Evolutionary conservation across 2,888 invertebrate genomes (phyloP).

Genomic region (Epistrophe eligans): DNA sequence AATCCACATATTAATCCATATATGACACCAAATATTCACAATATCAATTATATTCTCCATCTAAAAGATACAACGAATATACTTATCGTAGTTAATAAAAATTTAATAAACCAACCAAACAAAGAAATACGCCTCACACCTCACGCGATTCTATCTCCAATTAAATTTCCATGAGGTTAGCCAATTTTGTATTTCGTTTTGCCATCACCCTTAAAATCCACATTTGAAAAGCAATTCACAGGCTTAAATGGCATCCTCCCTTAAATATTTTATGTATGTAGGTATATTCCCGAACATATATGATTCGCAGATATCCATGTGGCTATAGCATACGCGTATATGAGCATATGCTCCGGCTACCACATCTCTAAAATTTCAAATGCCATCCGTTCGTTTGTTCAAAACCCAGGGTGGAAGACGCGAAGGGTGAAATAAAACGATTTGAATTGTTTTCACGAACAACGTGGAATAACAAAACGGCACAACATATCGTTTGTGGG

Average conservation of each 20-base stretch:
- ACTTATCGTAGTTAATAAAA: conserved; percentile 68
- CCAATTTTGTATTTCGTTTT: conserved; percentile 50
- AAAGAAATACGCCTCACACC: not conserved
- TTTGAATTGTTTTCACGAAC: conserved; percentile 66
- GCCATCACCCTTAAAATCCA: conserved; percentile 43
- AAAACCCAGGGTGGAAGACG: not conserved
- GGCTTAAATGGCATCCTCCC: conserved; percentile 59
- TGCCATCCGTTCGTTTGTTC: conserved; percentile 50
- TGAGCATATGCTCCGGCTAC: conserved; percentile 24
- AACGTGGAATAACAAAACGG: conserved; percentile 65
- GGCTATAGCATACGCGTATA: not conserved
- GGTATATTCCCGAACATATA: conserved; percentile 39
- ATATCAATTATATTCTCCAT: not conserved
- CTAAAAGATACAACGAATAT: conserved; percentile 41
- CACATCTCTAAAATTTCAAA: conserved; percentile 59
- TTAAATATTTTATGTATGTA: conserved; percentile 65
- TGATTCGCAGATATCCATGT: conserved; percentile 6
- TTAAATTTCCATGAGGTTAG: conserved; percentile 72
- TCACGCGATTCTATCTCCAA: conserved; percentile 37
- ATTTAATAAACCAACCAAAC: conserved; percentile 53
- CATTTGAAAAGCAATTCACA: conserved; percentile 67
- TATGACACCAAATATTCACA: not conserved
- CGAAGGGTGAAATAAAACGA: conserved; percentile 15
- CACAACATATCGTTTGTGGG: conserved; percentile 63
- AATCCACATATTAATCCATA: not conserved